Conservation (phyloP, 2,797 vertebrate species). For the Sebastes cheni region DNA sequence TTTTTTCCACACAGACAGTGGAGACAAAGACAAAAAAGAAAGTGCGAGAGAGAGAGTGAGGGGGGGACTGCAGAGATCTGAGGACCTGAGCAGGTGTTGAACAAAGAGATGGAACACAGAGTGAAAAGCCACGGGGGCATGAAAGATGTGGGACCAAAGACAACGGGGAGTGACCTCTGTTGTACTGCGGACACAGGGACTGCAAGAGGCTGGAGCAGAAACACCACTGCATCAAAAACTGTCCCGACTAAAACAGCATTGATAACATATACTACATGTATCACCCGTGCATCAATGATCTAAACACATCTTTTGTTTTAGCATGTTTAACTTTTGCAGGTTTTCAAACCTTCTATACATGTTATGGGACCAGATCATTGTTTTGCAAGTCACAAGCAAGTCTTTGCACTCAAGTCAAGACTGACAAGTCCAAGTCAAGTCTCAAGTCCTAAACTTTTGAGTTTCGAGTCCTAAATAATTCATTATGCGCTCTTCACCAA, state of each 20-base stretch:
- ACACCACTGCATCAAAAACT: conserved; percentile 35
- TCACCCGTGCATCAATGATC: not conserved
- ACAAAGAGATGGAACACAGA: conserved; percentile 65
- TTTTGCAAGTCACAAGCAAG: too few relatives aligned
- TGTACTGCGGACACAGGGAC: not conserved
- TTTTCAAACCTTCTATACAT: not conserved
- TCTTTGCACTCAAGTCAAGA: too few relatives aligned
- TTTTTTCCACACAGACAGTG: not conserved
- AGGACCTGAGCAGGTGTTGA: conserved; percentile 67
- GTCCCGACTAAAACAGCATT: not conserved
- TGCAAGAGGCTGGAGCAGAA: conserved; percentile 9
- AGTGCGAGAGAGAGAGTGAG: not conserved
- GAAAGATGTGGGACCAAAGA: conserved; percentile 37
- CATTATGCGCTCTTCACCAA: too few relatives aligned
- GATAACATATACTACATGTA: not conserved
- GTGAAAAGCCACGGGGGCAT: conserved; percentile 51
- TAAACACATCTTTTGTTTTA: not conserved
- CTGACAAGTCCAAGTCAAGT: too few relatives aligned
- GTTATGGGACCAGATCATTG: fast-evolving
- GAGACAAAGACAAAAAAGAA: conserved; percentile 17
- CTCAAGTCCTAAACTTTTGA: too few relatives aligned
- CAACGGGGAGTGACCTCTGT: conserved; percentile 41
- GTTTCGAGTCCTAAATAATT: too few relatives aligned
- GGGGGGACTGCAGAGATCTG: conserved; percentile 47
- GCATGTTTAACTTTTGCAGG: not conserved